Evolutionary conservation across 2,888 invertebrate genomes (phyloP).

Genomic region (Hirtodrosophila duncani): DNA sequence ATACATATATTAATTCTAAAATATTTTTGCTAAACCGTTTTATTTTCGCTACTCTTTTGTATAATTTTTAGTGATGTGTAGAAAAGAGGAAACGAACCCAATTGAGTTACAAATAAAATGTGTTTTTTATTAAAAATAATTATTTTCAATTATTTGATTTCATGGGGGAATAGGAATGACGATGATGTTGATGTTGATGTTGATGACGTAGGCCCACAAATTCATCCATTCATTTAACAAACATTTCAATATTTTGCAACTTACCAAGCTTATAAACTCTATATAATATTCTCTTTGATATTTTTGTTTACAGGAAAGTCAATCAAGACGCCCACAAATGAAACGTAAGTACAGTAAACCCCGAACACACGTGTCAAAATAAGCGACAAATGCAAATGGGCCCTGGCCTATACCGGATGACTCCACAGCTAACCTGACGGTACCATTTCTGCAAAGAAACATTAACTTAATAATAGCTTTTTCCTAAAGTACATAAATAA

Average conservation of each 20-base stretch:
- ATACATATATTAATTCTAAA: constrained; percentile 14
- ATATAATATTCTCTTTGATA: neutral
- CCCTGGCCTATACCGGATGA: constrained; percentile 9
- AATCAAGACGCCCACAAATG: constrained; percentile 75
- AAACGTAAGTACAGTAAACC: constrained; percentile 75
- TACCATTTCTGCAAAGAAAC: constrained; percentile 43
- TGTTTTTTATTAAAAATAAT: too few species aligned
- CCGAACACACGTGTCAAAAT: constrained; percentile 44
- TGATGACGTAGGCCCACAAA: too few species aligned
- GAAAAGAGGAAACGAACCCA: too few species aligned
- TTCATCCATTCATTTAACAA: constrained; percentile 1
- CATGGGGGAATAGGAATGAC: too few species aligned
- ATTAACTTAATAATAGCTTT: constrained; percentile 3
- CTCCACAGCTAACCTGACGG: constrained; percentile 49
- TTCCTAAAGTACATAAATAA: neutral
- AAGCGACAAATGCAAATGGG: constrained; percentile 27
- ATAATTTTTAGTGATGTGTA: too few species aligned
- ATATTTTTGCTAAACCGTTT: too few species aligned
- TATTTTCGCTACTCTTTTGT: too few species aligned
- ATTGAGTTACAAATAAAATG: too few species aligned
- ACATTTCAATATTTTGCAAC: neutral
- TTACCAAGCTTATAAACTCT: constrained; percentile 5
- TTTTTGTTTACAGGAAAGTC: constrained; percentile 73
- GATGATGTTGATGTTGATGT: too few species aligned
- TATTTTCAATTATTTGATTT: too few species aligned